These are phyloP conservation scores for Apostichopus leukothele DNA, from an alignment of 53 echinoderm and acorn worm species.

Conservation along the genomic window DNA sequence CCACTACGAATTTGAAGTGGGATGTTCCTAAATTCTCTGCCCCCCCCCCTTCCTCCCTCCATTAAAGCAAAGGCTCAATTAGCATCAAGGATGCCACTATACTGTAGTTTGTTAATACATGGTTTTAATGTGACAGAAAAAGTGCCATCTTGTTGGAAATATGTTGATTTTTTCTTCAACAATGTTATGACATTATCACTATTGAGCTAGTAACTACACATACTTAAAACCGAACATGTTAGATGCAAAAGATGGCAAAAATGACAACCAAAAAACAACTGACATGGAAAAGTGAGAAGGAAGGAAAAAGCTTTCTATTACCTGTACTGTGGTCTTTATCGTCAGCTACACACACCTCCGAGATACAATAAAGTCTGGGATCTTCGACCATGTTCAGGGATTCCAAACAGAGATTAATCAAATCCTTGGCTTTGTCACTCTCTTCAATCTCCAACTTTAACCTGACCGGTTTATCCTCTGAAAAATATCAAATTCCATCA, in stretches of 20 bases:
- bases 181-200: too few species aligned
- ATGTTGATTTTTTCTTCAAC: too few species aligned
- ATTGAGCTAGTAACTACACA: background rate
- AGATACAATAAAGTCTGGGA: constrained; percentile 78
- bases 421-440: constrained; percentile 53
- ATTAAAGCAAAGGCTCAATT: too few species aligned
- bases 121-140: too few species aligned
- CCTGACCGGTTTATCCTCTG: constrained; percentile 61
- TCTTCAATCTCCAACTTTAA: constrained; percentile 72
- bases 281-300: background rate
- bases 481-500: background rate
- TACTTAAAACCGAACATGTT: too few species aligned
- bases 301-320: background rate
- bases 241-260: too few species aligned
- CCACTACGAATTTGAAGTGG: too few species aligned
- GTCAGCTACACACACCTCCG: constrained; percentile 57
- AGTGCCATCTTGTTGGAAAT: too few species aligned
- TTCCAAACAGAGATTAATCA: constrained; percentile 70
- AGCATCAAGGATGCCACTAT: too few species aligned
- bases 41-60: too few species aligned
- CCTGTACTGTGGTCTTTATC: constrained; percentile 55
- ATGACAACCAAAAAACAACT: background rate
- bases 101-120: too few species aligned
- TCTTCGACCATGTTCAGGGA: constrained; percentile 74
- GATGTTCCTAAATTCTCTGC: too few species aligned